phyloP scores from a whole-genome alignment of 2,888 invertebrate species.

The Cataglyphis albicans region DNA sequence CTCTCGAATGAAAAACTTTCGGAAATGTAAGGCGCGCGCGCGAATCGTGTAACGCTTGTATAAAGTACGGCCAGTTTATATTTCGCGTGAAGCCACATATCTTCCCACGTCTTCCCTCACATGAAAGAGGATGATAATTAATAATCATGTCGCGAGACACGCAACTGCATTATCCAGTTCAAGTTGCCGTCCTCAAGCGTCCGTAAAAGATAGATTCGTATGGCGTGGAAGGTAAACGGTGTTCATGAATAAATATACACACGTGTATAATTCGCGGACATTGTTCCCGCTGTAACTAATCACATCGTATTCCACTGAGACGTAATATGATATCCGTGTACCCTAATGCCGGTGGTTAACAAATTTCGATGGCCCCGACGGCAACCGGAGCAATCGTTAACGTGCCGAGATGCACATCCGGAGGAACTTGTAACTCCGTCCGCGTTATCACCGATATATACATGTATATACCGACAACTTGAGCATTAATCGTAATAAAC shows the following conservation, averaged over 20 bases:
- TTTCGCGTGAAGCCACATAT: background rate
- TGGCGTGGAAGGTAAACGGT: constrained; percentile 29
- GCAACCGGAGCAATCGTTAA: constrained; percentile 44
- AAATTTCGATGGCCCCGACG: constrained; percentile 29
- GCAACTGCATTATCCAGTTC: constrained; percentile 27
- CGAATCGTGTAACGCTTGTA: background rate
- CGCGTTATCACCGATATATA: constrained; percentile 46
- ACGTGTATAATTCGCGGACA: constrained; percentile 35
- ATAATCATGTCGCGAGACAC: constrained; percentile 17
- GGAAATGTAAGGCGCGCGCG: background rate
- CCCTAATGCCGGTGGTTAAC: constrained; percentile 48
- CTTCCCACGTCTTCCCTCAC: background rate
- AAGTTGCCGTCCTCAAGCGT: background rate
- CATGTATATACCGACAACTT: constrained; percentile 23
- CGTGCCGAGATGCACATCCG: constrained; percentile 37
- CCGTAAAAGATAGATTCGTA: constrained; percentile 30
- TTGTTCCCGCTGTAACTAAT: constrained; percentile 29
- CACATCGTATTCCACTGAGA: constrained; percentile 13
- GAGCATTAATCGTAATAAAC: constrained; percentile 51
- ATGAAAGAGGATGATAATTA: constrained; percentile 16
- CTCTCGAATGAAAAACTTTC: background rate
- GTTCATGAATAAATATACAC: constrained; percentile 36
- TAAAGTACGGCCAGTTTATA: background rate
- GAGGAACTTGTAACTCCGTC: constrained; percentile 34
- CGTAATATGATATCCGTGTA: constrained; percentile 49